Conservation (phyloP, 1,140 invertebrate species). For the Drosophila nasuta region DNA sequence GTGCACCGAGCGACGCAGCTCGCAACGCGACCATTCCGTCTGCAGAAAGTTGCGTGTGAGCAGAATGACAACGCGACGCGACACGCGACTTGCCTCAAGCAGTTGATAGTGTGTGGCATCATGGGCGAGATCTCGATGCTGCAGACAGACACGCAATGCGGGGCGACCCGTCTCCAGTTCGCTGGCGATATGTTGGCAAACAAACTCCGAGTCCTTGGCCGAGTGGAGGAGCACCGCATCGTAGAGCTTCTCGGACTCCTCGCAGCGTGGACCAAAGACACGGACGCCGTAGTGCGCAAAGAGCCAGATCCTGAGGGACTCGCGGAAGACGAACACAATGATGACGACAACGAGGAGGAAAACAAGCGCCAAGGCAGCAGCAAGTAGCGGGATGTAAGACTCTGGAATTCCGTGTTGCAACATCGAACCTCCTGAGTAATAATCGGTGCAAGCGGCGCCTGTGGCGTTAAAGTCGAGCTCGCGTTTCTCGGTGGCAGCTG, state of each 20-base stretch:
- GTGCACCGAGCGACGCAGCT: constrained; percentile 92
- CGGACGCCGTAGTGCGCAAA: constrained; percentile 94
- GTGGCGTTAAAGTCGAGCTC: constrained; percentile 93
- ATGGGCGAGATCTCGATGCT: constrained; percentile 91
- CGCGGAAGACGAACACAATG: constrained; percentile 93
- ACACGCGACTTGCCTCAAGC: constrained; percentile 93
- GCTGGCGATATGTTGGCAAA: constrained; percentile 91
- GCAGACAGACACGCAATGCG: constrained; percentile 92
- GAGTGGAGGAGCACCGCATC: constrained; percentile 97
- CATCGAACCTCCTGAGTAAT: constrained; percentile 92
- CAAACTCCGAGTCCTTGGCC: constrained; percentile 95
- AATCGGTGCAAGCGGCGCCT: constrained; percentile 90
- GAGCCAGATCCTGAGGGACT: constrained; percentile 93
- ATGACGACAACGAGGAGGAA: constrained; percentile 90
- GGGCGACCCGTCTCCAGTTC: constrained; percentile 92
- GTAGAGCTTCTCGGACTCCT: constrained; percentile 94
- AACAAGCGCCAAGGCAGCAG: constrained; percentile 90
- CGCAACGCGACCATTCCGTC: constrained; percentile 94
- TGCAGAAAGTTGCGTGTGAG: constrained; percentile 93
- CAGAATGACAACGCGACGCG: constrained; percentile 91
- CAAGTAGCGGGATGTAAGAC: constrained; percentile 93
- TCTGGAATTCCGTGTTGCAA: constrained; percentile 93
- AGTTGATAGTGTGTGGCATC: constrained; percentile 88
- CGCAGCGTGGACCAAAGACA: constrained; percentile 88
- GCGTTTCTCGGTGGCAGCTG: constrained; percentile 86